Evolutionary conservation across 2,113 vertebrate species (phyloP), one percentile per base, ranked within the genome.

Genomic region (Mormyrus iriodes): DNA sequence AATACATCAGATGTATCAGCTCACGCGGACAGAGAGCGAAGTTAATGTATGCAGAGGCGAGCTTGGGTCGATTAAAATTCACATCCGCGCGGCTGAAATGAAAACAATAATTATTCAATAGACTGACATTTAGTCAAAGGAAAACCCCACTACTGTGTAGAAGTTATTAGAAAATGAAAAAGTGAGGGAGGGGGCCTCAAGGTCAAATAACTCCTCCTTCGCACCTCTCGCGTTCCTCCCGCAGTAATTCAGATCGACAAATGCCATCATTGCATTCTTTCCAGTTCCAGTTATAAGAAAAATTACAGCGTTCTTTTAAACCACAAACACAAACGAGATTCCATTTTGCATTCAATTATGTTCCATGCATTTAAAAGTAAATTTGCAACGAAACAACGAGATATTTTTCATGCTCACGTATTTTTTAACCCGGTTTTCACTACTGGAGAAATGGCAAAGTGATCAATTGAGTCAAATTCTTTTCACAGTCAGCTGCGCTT

Each of bases 81-180:
- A 73, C 46, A 88, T 49, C 44, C 46, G 3, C 46, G 46, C 46
- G 42, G 42, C 82, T 84, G 42, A 61, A 88, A 42, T 88, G 55
- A 69, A 88, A 88, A 69, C 42, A 48, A 88, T 42, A 76, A 88
- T 76, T 76, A 76, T 31, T 88, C 87, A 88, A 88, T 88, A 31
- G 61, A 76, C 87, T 76, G 87, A 51, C 87, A 76, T 44, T 88
- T 88, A 48, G 61, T 88, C 44, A 46, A 88, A 76, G 65, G 9
- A 65, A 73, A 61, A 73, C 39, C n/a, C n/a, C 31, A 31, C 15
- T 88, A 19, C 46, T 49, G 42, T n/a, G 35, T 46, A 84, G 82
- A 46, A 51, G 4, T 48, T 51, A 52, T 86, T 86, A 86, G 27
- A 76, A 88, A 88, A 76, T 31, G 44, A 27, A 88, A 27, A 48